These are phyloP conservation scores for Pomacea maculata DNA, from an alignment of 1,140 invertebrate genomes.

Conservation along the genomic window DNA sequence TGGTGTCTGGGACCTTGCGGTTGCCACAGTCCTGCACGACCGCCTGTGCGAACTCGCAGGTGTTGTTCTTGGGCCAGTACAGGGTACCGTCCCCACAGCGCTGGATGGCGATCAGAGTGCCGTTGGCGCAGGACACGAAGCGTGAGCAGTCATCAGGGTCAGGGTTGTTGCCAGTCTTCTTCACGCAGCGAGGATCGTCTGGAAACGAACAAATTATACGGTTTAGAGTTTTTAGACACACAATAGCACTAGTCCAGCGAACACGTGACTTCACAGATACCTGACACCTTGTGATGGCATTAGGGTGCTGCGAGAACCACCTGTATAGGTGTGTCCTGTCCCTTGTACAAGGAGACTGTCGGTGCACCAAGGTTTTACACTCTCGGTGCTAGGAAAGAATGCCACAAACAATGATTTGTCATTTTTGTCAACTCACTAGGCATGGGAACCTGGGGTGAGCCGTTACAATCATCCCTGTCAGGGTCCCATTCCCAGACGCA, in stretches of 20 bases:
- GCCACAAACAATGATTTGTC: neutral
- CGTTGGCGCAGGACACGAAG: constrained; percentile 43
- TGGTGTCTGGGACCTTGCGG: constrained; percentile 35
- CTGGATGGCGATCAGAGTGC: constrained; percentile 42
- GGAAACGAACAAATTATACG: neutral
- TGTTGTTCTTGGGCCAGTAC: constrained; percentile 39
- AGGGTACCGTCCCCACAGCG: constrained; percentile 43
- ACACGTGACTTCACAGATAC: too few species aligned
- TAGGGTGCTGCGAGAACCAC: too few species aligned
- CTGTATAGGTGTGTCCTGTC: too few species aligned
- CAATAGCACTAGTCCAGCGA: too few species aligned
- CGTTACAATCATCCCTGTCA: constrained; percentile 47
- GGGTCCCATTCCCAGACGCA: constrained; percentile 50
- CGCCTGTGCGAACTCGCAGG: constrained; percentile 40
- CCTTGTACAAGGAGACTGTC: too few species aligned
- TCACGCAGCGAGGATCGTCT: constrained; percentile 42
- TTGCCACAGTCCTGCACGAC: constrained; percentile 38
- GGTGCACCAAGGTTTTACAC: too few species aligned
- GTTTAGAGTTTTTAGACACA: too few species aligned
- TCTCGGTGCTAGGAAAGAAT: too few species aligned
- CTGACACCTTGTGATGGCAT: too few species aligned
- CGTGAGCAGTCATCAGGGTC: constrained; percentile 46
- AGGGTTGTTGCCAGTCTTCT: constrained; percentile 41
- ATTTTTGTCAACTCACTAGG: constrained; percentile 28
- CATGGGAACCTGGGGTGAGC: constrained; percentile 32